A percentile compares a stretch with the other conserved stretches of the same genome.
Conservation (phyloP, 2,113 vertebrate species). For the Triplophysa dalaica region DNA sequence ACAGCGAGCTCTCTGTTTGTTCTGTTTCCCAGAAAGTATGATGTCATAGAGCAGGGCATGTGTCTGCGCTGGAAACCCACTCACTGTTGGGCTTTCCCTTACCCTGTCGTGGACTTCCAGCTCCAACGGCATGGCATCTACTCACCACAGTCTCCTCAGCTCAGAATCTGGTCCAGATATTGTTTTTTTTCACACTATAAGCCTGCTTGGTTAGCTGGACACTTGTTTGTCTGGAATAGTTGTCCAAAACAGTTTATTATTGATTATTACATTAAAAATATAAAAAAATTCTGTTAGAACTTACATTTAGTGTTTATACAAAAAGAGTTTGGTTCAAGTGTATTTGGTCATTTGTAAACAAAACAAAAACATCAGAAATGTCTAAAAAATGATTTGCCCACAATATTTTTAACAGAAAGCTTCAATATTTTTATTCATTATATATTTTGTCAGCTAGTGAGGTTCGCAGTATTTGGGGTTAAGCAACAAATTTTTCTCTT, state of each 20-base stretch:
- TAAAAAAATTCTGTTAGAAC: too few relatives aligned
- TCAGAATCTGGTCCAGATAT: neutral
- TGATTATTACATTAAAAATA: too few relatives aligned
- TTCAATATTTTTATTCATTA: neutral
- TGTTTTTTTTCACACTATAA: neutral
- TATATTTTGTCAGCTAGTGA: conserved; percentile 12
- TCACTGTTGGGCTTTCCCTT: conserved; percentile 21
- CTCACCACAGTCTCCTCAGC: conserved; percentile 3
- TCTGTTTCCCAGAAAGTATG: conserved; percentile 25
- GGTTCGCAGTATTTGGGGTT: neutral
- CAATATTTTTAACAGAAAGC: neutral
- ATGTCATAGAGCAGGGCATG: conserved; percentile 11
- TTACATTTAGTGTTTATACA: too few relatives aligned
- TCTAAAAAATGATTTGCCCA: too few relatives aligned
- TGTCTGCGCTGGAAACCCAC: conserved; percentile 31
- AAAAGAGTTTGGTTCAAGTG: too few relatives aligned
- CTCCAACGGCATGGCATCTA: conserved; percentile 9
- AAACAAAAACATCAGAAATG: too few relatives aligned
- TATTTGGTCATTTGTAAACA: too few relatives aligned
- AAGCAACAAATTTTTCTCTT: too few relatives aligned
- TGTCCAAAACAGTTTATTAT: neutral
- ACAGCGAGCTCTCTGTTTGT: conserved; percentile 23
- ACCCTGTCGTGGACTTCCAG: neutral
- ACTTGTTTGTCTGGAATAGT: neutral
- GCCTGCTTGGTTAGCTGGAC: too few relatives aligned